These are phyloP conservation scores for Eulemur coronatus DNA, from an alignment of 2,797 vertebrate species.

Conservation along the genomic window DNA sequence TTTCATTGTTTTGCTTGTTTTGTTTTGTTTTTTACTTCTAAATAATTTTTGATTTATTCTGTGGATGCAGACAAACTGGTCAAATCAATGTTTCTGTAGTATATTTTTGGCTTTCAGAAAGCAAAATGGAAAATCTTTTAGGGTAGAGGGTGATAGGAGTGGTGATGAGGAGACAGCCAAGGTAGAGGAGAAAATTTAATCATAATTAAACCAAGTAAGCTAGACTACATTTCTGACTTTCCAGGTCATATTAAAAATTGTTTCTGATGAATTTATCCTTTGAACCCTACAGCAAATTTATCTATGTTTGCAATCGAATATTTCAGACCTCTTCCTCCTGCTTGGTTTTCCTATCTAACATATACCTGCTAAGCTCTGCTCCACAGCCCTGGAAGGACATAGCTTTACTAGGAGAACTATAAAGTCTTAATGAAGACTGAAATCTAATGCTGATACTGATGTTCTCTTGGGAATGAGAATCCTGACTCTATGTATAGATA, in stretches of 20 bases:
- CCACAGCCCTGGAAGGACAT: background rate
- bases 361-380: background rate
- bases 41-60: background rate
- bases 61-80: background rate
- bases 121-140: background rate
- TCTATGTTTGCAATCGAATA: background rate
- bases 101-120: background rate
- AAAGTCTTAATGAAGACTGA: background rate
- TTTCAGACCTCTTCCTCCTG: background rate
- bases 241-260: background rate
- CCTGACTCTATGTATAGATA: background rate
- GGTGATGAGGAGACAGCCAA: background rate
- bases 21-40: background rate
- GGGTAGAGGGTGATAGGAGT: fast-evolving
- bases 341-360: background rate
- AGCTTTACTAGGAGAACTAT: background rate
- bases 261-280: constrained; percentile 1
- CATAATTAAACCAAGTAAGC: background rate
- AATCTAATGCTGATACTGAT: background rate
- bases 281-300: background rate
- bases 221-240: background rate
- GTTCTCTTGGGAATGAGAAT: background rate
- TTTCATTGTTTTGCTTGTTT: background rate
- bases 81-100: background rate
- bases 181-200: background rate